A percentile compares a stretch with the other conserved stretches of the same genome.
Conservation (phyloP, 2,797 vertebrate species). For the Pogonophryne albipinna region DNA sequence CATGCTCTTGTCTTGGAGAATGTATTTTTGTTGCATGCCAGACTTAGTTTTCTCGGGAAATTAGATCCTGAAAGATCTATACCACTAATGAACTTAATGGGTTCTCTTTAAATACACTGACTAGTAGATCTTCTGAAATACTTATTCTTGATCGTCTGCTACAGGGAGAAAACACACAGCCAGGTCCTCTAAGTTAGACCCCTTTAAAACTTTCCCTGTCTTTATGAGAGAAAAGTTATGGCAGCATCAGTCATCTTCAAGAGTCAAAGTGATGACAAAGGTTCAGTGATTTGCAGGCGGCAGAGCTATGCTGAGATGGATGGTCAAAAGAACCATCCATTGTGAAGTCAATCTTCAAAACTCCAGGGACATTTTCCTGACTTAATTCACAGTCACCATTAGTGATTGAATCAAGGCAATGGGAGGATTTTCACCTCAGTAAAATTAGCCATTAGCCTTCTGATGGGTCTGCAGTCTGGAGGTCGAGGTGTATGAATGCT, state of each 20-base stretch:
- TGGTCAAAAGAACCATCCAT: conserved; percentile 53
- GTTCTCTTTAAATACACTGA: conserved; percentile 12
- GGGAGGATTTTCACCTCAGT: conserved; percentile 39
- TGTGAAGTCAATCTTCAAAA: conserved; percentile 55
- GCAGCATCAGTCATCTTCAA: conserved; percentile 60
- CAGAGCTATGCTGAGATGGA: conserved; percentile 51
- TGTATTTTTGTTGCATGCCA: not conserved
- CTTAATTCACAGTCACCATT: conserved; percentile 58
- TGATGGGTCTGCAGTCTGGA: conserved; percentile 18
- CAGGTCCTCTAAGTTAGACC: conserved; percentile 33
- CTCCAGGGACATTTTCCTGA: conserved; percentile 58
- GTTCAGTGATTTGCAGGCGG: conserved; percentile 51
- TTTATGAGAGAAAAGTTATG: conserved; percentile 41
- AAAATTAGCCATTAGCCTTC: conserved; percentile 55
- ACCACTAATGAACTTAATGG: conserved; percentile 10
- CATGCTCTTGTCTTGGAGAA: conserved; percentile 16
- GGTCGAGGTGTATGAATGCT: not conserved
- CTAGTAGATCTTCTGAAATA: not conserved
- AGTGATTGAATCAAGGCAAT: conserved; percentile 45
- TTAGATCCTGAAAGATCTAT: conserved; percentile 3
- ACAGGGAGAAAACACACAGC: conserved; percentile 27
- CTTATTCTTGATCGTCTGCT: conserved; percentile 9
- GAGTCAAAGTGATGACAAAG: conserved; percentile 54
- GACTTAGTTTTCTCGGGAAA: conserved; percentile 1
- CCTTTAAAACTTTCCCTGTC: conserved; percentile 43